A percentile compares a stretch with the other conserved stretches of the same genome.
phyloP scores from a whole-genome alignment of 2,797 vertebrate genomes.

The Xenentodon cancila region DNA sequence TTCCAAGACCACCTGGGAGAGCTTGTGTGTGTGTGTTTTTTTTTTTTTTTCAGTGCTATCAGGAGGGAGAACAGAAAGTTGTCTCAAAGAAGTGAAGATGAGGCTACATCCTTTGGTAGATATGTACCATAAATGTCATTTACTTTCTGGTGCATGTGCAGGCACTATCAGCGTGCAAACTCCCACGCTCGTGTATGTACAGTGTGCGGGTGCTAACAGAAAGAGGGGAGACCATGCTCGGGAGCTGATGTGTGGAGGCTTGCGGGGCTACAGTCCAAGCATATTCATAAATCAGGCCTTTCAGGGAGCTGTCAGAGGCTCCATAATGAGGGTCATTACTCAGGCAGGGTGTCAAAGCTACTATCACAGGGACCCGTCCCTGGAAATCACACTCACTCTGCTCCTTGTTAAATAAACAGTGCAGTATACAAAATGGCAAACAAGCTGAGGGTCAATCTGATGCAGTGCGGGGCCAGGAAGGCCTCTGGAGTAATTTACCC shows the following conservation, averaged over 20 bases:
- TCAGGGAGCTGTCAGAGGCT: slow-evolving; percentile 96
- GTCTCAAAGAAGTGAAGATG: not conserved
- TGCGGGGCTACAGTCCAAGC: slow-evolving; percentile 86
- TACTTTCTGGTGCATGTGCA: slow-evolving; percentile 40
- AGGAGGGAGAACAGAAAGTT: slow-evolving; percentile 16
- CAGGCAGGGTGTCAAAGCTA: slow-evolving; percentile 99
- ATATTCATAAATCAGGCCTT: slow-evolving; percentile 99
- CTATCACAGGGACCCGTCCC: slow-evolving; percentile 98
- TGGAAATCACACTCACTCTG: slow-evolving; percentile 98
- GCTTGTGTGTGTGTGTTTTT: slow-evolving; percentile 1
- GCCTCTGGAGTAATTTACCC: slow-evolving; percentile 99
- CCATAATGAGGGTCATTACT: slow-evolving; percentile 99
- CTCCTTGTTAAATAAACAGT: slow-evolving; percentile 99
- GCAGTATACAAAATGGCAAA: slow-evolving; percentile 99
- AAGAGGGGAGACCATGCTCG: slow-evolving; percentile 58
- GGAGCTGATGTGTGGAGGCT: slow-evolving; percentile 61
- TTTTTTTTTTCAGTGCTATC: slow-evolving; percentile 7
- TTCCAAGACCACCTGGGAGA: slow-evolving; percentile 42
- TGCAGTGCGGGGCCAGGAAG: slow-evolving; percentile 93
- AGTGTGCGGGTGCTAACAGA: slow-evolving; percentile 69
- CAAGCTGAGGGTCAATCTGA: slow-evolving; percentile 99
- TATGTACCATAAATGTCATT: slow-evolving; percentile 37
- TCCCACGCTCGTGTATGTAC: slow-evolving; percentile 69
- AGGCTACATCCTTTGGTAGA: slow-evolving; percentile 26
- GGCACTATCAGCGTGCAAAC: slow-evolving; percentile 18